These are phyloP conservation scores for Glaucomys volans DNA, from an alignment of 2,113 vertebrate genomes.

Conservation along the genomic window DNA sequence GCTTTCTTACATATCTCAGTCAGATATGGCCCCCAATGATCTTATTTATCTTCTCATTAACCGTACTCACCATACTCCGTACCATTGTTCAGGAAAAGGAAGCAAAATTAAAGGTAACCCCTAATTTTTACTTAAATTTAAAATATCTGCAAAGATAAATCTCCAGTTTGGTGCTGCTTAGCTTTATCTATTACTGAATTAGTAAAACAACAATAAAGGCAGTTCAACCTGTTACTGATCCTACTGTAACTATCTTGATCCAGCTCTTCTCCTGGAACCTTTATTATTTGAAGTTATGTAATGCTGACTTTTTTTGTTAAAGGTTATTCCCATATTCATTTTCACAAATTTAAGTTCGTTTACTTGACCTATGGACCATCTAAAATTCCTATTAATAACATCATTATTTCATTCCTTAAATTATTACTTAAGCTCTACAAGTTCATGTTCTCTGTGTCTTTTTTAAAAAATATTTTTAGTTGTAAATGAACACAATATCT, in stretches of 20 bases:
- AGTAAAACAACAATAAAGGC: not conserved
- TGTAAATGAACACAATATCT: no score
- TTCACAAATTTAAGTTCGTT: not conserved
- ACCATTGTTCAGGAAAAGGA: slow-evolving; percentile 95
- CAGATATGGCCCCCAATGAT: slow-evolving; percentile 94
- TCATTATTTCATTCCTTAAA: not conserved
- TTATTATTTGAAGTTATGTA: not conserved
- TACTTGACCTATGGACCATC: not conserved
- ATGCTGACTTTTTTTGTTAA: not conserved
- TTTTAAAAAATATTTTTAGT: no score
- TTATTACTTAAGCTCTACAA: not conserved
- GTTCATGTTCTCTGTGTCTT: no score
- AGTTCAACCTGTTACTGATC: not conserved
- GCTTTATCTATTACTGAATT: not conserved
- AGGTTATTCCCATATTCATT: not conserved
- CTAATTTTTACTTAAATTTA: not conserved
- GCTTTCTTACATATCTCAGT: slow-evolving; percentile 95
- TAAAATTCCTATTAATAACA: not conserved
- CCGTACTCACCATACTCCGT: slow-evolving; percentile 92
- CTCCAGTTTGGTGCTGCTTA: not conserved
- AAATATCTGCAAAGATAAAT: not conserved
- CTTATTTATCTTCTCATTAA: slow-evolving; percentile 94
- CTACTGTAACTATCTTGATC: not conserved
- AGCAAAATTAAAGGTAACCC: slow-evolving; percentile 92
- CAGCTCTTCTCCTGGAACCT: not conserved